These are phyloP conservation scores for Trididemnum clinides DNA, from an alignment of 23 tunicate genomes.

Conservation along the genomic window DNA sequence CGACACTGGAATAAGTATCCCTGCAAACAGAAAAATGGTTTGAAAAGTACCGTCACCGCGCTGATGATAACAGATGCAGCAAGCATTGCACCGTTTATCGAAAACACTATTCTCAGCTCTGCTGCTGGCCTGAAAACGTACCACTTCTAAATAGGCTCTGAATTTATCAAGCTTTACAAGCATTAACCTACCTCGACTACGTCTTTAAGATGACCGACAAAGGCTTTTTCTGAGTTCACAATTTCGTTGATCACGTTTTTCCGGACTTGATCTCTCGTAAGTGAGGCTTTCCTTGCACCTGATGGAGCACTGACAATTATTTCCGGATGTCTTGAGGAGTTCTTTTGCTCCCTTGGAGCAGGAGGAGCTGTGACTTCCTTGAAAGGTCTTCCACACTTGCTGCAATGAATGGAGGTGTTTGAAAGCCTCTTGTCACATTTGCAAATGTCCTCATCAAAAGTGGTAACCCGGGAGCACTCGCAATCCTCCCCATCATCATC, in stretches of 20 bases:
- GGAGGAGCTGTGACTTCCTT: not conserved
- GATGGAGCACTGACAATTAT: constrained; percentile 21
- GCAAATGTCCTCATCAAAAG: constrained; percentile 34
- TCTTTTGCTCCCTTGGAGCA: not conserved
- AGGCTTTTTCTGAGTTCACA: constrained; percentile 74
- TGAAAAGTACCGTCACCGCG: too few species aligned
- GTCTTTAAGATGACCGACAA: constrained; percentile 80
- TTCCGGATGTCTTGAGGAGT: constrained; percentile 20
- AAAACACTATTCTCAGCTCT: too few species aligned
- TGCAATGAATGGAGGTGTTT: constrained; percentile 34
- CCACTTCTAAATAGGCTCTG: too few species aligned
- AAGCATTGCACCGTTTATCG: too few species aligned
- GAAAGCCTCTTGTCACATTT: constrained; percentile 34
- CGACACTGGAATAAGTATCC: constrained; percentile 80
- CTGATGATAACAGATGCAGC: too few species aligned
- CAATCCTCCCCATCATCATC: constrained; percentile 19
- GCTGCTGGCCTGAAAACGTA: too few species aligned
- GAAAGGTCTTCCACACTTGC: constrained; percentile 41
- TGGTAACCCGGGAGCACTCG: constrained; percentile 40
- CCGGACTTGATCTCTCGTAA: constrained; percentile 50
- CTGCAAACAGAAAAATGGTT: constrained; percentile 36
- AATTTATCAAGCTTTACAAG: too few species aligned
- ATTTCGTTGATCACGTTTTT: constrained; percentile 86
- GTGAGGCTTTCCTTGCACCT: not conserved
- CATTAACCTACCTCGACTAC: constrained; percentile 73